Evolutionary conservation across 2,888 invertebrate genomes (phyloP).

Genomic region (Pammene aurita): DNA sequence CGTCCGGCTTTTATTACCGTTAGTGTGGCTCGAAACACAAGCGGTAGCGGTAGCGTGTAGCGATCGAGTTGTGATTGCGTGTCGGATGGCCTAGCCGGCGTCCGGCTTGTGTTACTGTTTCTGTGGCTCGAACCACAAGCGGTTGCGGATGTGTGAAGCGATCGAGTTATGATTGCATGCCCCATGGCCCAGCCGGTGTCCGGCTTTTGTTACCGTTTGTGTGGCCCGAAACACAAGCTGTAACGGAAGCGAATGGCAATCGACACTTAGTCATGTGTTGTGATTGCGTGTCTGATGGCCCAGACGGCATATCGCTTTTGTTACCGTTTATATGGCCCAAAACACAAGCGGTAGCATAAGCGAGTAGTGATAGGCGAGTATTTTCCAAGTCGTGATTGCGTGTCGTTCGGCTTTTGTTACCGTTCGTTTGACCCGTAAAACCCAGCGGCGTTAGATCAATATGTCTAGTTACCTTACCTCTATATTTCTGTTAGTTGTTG

Average conservation of each 20-base stretch:
- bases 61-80: slow-evolving; percentile 41
- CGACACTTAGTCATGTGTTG: too few relatives aligned
- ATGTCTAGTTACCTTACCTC: too few relatives aligned
- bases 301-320: slow-evolving; percentile 27
- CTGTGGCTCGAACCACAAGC: neutral
- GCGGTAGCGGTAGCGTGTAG: neutral
- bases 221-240: neutral
- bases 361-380: neutral
- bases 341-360: neutral
- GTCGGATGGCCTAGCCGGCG: neutral
- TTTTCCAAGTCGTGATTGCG: slow-evolving; percentile 43
- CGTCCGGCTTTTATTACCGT: slow-evolving; percentile 36
- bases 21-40: slow-evolving; percentile 1
- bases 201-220: slow-evolving; percentile 37
- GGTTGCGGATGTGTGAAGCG: neutral
- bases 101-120: slow-evolving; percentile 36
- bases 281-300: slow-evolving; percentile 41
- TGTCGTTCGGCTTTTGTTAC: slow-evolving; percentile 33
- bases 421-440: slow-evolving; percentile 11
- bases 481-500: too few relatives aligned
- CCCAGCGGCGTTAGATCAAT: too few relatives aligned
- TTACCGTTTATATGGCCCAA: slow-evolving; percentile 17
- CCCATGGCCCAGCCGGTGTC: neutral
- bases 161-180: slow-evolving; percentile 40
- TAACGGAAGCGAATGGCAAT: neutral